phyloP scores from a whole-genome alignment of 2,797 vertebrate species.

The Rhabdomys pumilio region DNA sequence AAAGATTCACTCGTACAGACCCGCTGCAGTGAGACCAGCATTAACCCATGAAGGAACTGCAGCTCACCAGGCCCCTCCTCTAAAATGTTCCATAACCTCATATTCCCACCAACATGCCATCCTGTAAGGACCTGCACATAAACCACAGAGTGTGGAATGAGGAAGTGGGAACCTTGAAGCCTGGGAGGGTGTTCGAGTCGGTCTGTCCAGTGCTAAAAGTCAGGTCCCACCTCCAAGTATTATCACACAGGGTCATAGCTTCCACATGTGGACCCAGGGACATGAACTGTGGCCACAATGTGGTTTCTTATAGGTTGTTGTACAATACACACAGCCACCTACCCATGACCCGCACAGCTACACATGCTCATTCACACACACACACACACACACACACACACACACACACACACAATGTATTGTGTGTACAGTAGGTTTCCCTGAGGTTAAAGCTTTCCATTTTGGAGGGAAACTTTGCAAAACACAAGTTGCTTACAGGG shows the following conservation, averaged over 20 bases:
- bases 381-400: background rate
- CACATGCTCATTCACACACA: background rate
- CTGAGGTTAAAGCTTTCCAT: background rate
- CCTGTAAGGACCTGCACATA: background rate
- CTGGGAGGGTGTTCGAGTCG: rapidly evolving
- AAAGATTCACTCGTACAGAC: background rate
- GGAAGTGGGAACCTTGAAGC: background rate
- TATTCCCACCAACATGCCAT: background rate
- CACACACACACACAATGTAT: background rate
- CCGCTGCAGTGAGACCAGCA: background rate
- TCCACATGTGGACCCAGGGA: background rate
- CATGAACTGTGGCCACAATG: background rate
- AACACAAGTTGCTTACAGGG: background rate
- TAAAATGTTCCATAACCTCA: background rate
- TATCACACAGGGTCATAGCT: background rate
- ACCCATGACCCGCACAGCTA: background rate
- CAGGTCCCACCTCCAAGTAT: background rate
- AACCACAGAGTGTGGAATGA: background rate
- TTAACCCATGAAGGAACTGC: background rate
- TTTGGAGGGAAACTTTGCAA: background rate
- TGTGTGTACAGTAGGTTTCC: background rate
- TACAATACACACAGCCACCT: background rate
- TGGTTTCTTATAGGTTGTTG: background rate
- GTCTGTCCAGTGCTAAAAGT: background rate
- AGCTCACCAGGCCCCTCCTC: too few species aligned